Base-by-base conservation (phyloP, 2,888 invertebrate genomes). In the Asteroscopus sphinx region DNA sequence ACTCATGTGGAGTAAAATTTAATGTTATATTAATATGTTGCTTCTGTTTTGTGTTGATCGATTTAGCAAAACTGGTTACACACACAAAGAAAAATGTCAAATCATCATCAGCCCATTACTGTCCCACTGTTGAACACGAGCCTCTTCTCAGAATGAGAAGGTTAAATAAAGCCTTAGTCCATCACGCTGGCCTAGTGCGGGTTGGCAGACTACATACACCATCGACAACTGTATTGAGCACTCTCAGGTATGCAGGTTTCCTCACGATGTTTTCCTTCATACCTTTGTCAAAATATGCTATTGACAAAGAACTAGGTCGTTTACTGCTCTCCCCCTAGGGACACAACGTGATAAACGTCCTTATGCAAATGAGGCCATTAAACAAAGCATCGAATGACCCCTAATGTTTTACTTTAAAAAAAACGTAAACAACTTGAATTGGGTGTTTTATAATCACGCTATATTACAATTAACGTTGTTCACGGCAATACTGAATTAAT, bases 361-460 rank as follows among this genome's bases (percentile, higher is more conserved):
- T 61, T 67, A 77, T 79, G 79, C 68, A 75, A 79, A 79, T 77
- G 53, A 62, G 69, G 68, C 45, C 63, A 72, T 77, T 78, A 72
- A 73, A 71, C 66, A 75, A 68, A 71, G 72, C 74, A 68, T 72
- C 67, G 62, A 73, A 64, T 66, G 63, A 67, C 66, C 55, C 60
- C 61, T 70, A 78, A 77, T 68, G 74, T 70, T 71, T 76, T 74
- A 77, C 73, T 79, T 72, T 55, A 68, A 80, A n/a, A 76, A 69
- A 79, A 81, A 80, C 63, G 77, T 79, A 81, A 81, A 82, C 80
- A 77, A 77, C 70, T 74, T 77, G 76, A 73, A 73, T 79, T 71
- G 69, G 74, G 79, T 82, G 81, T 88, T 88, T 80, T 84, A 82
- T 82, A 80, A 87, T 84, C 91, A 92, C 91, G 92, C 88, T 78